Conservation (phyloP, 2,113 vertebrate genomes). For the Apteryx mantelli region DNA sequence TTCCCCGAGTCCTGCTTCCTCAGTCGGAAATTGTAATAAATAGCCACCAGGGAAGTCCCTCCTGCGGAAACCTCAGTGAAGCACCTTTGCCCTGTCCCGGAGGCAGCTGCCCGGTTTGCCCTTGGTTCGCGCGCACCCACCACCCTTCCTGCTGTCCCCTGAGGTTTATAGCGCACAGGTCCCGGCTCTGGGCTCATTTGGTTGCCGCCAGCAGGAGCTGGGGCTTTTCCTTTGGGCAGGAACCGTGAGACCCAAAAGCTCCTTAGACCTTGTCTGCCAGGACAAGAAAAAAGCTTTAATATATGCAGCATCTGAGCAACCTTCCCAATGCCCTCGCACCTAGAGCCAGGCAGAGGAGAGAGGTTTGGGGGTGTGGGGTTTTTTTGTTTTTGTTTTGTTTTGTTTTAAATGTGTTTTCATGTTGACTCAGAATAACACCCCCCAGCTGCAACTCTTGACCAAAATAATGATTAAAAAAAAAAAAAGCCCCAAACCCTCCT, state of each 20-base stretch:
- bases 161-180: not conserved
- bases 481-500: not conserved
- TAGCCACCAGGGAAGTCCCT: not conserved
- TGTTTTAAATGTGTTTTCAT: not conserved
- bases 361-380: not conserved
- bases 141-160: not conserved
- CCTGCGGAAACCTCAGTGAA: not conserved
- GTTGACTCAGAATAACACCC: not conserved
- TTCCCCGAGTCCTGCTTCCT: not conserved
- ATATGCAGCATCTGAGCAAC: rapidly evolving
- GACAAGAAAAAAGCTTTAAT: not conserved
- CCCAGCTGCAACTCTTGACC: not conserved
- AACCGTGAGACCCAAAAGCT: not conserved
- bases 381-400: too few species aligned
- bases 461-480: not conserved
- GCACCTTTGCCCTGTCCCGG: not conserved
- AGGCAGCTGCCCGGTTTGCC: not conserved
- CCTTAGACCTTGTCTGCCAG: not conserved
- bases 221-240: not conserved
- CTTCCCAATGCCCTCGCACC: not conserved
- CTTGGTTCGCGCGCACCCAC: not conserved
- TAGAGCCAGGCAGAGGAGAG: not conserved
- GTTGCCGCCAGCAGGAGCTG: rapidly evolving
- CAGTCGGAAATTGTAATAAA: not conserved
- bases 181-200: rapidly evolving